Percentiles rank a stretch among this genome's conserved stretches.
These are phyloP conservation scores for Eriocheir sinensis DNA, from an alignment of 1,140 invertebrate genomes.

Conservation along the genomic window DNA sequence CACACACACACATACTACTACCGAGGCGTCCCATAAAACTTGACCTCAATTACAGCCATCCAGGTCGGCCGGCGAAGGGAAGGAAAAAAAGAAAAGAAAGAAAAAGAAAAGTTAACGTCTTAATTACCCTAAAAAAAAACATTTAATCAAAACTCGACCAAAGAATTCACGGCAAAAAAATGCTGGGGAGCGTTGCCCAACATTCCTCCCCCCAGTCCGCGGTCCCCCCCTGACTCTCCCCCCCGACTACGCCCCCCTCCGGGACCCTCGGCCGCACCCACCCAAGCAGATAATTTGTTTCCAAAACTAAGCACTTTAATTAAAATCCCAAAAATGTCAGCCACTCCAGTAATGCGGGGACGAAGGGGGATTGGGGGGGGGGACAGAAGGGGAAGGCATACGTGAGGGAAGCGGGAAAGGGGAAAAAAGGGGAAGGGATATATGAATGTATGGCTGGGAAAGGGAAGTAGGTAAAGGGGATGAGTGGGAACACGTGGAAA, in stretches of 20 bases:
- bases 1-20: conserved; percentile 8
- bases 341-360: conserved; percentile 78
- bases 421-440: background rate
- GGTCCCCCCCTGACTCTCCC: background rate
- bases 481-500: too few species aligned
- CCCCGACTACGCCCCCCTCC: background rate
- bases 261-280: conserved; percentile 63
- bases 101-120: conserved; percentile 61
- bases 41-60: background rate
- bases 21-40: background rate
- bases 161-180: conserved; percentile 70
- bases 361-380: background rate
- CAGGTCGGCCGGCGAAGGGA: background rate
- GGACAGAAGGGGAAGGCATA: background rate
- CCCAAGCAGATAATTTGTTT: conserved; percentile 77
- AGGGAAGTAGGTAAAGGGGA: background rate
- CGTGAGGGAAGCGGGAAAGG: background rate
- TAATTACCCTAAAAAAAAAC: conserved; percentile 75
- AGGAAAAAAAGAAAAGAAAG: too few species aligned
- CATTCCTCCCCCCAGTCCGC: conserved; percentile 34
- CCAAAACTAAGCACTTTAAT: conserved; percentile 79
- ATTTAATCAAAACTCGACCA: conserved; percentile 76
- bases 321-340: conserved; percentile 79
- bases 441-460: background rate
- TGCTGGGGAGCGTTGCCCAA: conserved; percentile 42